Evolutionary conservation across 1,140 invertebrate genomes (phyloP).

Genomic region (Muscidifurax raptorellus): DNA sequence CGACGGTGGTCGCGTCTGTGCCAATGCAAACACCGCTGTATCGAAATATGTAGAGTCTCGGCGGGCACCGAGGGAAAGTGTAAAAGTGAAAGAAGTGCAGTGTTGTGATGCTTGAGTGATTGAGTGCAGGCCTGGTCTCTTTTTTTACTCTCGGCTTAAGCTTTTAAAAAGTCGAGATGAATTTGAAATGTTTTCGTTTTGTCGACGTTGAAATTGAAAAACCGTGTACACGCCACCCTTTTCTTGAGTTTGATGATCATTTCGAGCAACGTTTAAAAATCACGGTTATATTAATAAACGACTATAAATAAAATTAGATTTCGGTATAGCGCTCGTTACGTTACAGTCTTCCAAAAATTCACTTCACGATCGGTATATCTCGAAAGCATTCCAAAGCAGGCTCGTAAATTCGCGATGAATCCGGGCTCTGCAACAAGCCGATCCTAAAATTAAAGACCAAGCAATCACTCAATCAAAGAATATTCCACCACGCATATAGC

Average conservation of each 20-base stretch:
- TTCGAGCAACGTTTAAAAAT: neutral
- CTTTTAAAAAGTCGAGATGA: neutral
- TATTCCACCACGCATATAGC: neutral
- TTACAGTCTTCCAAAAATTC: no score
- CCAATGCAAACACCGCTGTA: constrained; percentile 20
- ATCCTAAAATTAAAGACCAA: constrained; percentile 10
- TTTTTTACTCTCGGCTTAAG: neutral
- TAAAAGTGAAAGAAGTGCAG: constrained; percentile 15
- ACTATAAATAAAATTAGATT: no score
- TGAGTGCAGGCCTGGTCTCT: neutral
- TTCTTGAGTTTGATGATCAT: neutral
- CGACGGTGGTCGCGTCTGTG: neutral
- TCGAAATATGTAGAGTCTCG: neutral
- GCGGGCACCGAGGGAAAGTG: neutral
- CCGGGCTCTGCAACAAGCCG: neutral
- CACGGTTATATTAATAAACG: no score
- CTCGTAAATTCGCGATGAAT: neutral
- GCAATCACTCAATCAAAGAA: neutral
- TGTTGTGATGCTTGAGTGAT: neutral
- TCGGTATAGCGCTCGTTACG: no score
- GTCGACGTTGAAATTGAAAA: neutral
- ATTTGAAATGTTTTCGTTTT: neutral
- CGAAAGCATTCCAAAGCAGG: neutral
- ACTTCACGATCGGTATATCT: no score
- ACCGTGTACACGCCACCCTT: no score